Conservation (phyloP, 2,113 vertebrate genomes). For the Scophthalmus maximus region DNA sequence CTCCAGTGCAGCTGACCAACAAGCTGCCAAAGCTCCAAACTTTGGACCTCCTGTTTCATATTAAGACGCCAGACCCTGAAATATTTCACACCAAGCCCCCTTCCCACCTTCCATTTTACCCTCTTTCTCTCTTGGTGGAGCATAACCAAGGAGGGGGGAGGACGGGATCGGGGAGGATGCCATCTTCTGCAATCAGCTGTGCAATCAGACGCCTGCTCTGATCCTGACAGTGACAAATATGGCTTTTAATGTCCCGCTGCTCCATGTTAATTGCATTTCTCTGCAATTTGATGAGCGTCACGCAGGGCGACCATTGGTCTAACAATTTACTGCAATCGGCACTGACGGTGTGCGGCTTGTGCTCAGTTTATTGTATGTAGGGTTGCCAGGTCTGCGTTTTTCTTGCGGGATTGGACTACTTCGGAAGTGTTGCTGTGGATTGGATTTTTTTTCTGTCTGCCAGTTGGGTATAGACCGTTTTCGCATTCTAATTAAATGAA, state of each 20-base stretch:
- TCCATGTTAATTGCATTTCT: conserved; percentile 80
- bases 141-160: conserved; percentile 7
- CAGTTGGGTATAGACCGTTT: neutral
- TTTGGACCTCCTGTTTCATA: neutral
- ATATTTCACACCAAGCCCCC: conserved; percentile 4
- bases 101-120: neutral
- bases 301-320: conserved; percentile 55
- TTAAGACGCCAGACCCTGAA: neutral
- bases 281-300: conserved; percentile 70
- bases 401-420: neutral
- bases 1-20: neutral
- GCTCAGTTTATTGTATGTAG: conserved; percentile 31
- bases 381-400: neutral
- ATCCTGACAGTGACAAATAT: conserved; percentile 81
- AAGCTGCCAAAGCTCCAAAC: neutral
- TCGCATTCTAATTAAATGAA: neutral
- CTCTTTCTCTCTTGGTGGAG: conserved; percentile 16
- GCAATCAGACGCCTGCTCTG: conserved; percentile 74
- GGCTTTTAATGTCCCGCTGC: conserved; percentile 80
- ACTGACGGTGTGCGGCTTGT: conserved; percentile 39
- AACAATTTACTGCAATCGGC: conserved; percentile 69
- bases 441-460: neutral
- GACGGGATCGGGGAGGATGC: conserved; percentile 3
- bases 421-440: neutral
- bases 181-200: conserved; percentile 75